Evolutionary conservation across 2,797 vertebrate genomes (phyloP).

Genomic region (Tinamus major): DNA sequence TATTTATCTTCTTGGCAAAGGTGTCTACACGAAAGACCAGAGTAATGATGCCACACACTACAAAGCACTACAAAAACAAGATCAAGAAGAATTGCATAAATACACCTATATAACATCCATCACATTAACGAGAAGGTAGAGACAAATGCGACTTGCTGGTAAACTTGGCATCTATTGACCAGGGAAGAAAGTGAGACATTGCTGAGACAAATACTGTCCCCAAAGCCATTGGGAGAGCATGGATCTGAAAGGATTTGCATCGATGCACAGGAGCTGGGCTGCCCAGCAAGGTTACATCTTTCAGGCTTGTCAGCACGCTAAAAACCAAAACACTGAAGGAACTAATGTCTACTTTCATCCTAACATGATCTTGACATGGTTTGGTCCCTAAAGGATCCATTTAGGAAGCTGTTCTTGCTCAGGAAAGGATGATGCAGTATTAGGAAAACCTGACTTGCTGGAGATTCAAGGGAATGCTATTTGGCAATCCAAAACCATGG

Average conservation of each 20-base stretch:
- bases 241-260: background rate
- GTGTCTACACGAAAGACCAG: constrained; percentile 32
- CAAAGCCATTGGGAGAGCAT: constrained; percentile 1
- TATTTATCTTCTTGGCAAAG: constrained; percentile 65
- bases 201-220: constrained; percentile 20
- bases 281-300: background rate
- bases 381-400: background rate
- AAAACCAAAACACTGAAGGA: background rate
- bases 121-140: constrained; percentile 60
- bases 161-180: constrained; percentile 61
- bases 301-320: background rate
- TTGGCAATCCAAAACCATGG: background rate
- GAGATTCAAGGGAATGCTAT: background rate
- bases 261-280: background rate
- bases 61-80: constrained; percentile 63
- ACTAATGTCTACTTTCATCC: background rate
- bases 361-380: background rate
- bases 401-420: background rate
- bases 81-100: constrained; percentile 66
- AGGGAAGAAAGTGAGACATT: constrained; percentile 20
- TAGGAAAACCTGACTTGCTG: background rate
- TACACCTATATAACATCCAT: constrained; percentile 50
- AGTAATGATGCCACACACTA: constrained; percentile 50
- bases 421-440: background rate
- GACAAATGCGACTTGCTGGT: constrained; percentile 54